A percentile compares a stretch with the other conserved stretches of the same genome.
phyloP scores from a whole-genome alignment of 1,140 invertebrate species.

The Zaprionus camerounensis region DNA sequence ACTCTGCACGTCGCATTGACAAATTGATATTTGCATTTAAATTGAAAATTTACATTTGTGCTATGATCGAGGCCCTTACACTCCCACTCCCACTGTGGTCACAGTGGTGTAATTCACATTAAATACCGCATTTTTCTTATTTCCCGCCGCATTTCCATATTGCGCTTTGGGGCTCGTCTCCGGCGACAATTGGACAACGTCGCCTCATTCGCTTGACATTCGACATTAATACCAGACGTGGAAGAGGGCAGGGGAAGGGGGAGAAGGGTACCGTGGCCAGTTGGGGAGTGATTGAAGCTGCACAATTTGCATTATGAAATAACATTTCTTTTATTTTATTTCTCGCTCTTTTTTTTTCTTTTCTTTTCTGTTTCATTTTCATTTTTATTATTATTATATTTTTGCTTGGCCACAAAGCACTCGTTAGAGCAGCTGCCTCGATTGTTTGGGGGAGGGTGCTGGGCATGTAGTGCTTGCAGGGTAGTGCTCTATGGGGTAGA shows the following conservation, averaged over 20 bases:
- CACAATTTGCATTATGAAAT: constrained; percentile 82
- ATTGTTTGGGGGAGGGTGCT: not conserved
- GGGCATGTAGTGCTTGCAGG: not conserved
- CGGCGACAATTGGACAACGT: constrained; percentile 58
- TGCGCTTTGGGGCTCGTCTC: not conserved
- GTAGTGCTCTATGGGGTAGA: not conserved
- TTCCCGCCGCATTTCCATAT: constrained; percentile 67
- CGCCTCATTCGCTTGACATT: constrained; percentile 76
- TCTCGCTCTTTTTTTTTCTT: constrained; percentile 46
- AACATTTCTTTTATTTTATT: constrained; percentile 55
- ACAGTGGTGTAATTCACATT: constrained; percentile 84
- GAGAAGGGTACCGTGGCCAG: not conserved
- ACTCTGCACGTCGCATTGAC: constrained; percentile 67
- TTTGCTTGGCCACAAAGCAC: constrained; percentile 22
- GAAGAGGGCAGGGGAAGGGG: not conserved
- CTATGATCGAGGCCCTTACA: constrained; percentile 59
- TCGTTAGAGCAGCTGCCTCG: constrained; percentile 39
- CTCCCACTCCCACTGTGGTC: constrained; percentile 58
- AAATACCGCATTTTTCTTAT: constrained; percentile 84
- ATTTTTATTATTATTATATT: constrained; percentile 29
- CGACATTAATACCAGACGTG: constrained; percentile 73
- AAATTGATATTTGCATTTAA: constrained; percentile 85
- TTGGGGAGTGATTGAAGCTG: constrained; percentile 25
- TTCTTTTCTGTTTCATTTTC: constrained; percentile 25
- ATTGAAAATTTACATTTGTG: constrained; percentile 84